Percentiles rank a stretch among this genome's conserved stretches.
Evolutionary conservation across 2,113 vertebrate species (phyloP).

Genomic region (Hydropotes inermis): DNA sequence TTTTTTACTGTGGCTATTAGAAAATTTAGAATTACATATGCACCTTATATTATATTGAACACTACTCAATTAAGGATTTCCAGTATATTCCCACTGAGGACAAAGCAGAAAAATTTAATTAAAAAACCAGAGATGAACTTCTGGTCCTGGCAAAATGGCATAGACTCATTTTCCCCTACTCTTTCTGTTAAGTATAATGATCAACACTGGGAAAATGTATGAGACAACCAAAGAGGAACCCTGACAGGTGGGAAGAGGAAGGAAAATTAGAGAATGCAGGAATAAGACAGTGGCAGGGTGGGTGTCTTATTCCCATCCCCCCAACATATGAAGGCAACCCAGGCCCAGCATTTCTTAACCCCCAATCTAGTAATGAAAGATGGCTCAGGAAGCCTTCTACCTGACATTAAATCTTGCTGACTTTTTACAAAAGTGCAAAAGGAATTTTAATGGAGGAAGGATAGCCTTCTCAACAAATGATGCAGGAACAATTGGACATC

Average conservation of each 20-base stretch:
- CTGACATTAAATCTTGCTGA: background rate
- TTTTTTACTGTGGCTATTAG: background rate
- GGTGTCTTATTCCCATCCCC: background rate
- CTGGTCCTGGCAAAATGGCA: background rate
- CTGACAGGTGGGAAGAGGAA: background rate
- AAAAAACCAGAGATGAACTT: background rate
- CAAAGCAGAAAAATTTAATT: background rate
- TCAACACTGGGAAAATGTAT: background rate
- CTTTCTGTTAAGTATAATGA: background rate
- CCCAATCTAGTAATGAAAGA: background rate
- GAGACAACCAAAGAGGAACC: background rate
- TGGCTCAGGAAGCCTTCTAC: background rate
- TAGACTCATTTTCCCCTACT: background rate
- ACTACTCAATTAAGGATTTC: background rate
- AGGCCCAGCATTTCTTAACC: background rate
- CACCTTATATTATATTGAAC: background rate
- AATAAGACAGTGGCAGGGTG: background rate
- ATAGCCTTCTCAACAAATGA: background rate
- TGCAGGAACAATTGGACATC: background rate
- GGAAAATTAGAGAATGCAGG: background rate
- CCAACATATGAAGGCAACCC: background rate
- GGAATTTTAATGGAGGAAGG: background rate
- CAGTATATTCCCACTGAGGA: background rate
- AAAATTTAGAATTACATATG: background rate
- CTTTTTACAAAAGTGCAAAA: background rate